Evolutionary conservation across 2,888 invertebrate genomes (phyloP).

Genomic region (Melinaea marsaeus): DNA sequence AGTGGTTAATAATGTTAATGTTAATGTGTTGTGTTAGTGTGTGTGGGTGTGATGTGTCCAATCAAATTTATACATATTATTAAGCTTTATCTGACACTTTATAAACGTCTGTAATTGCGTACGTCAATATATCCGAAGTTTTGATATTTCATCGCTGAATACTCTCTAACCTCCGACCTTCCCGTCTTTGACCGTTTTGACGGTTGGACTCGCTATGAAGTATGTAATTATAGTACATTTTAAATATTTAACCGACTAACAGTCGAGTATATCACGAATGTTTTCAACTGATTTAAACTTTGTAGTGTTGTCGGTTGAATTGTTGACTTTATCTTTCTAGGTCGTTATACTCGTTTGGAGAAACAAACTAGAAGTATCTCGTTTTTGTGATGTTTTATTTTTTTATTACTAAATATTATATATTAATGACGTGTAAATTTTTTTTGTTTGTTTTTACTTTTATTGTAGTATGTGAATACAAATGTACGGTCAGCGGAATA

Average conservation of each 20-base stretch:
- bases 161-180: slow-evolving; percentile 16
- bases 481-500: background rate
- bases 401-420: too few relatives aligned
- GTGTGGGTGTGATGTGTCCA: background rate
- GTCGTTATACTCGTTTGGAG: background rate
- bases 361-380: background rate
- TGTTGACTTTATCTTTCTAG: slow-evolving; percentile 3
- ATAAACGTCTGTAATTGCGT: slow-evolving; percentile 7
- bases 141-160: slow-evolving; percentile 12
- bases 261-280: background rate
- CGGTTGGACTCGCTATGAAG: slow-evolving; percentile 11
- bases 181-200: slow-evolving; percentile 13
- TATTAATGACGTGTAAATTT: too few relatives aligned
- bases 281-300: background rate
- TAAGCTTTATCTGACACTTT: background rate
- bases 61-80: background rate
- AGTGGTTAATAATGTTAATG: background rate
- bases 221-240: too few relatives aligned
- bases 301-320: background rate
- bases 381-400: too few relatives aligned
- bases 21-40: too few relatives aligned
- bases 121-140: slow-evolving; percentile 10
- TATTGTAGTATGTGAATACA: too few relatives aligned
- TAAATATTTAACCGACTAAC: too few relatives aligned
- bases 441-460: too few relatives aligned